phyloP scores from a whole-genome alignment of 2,113 vertebrate genomes.

The Columbina picui region DNA sequence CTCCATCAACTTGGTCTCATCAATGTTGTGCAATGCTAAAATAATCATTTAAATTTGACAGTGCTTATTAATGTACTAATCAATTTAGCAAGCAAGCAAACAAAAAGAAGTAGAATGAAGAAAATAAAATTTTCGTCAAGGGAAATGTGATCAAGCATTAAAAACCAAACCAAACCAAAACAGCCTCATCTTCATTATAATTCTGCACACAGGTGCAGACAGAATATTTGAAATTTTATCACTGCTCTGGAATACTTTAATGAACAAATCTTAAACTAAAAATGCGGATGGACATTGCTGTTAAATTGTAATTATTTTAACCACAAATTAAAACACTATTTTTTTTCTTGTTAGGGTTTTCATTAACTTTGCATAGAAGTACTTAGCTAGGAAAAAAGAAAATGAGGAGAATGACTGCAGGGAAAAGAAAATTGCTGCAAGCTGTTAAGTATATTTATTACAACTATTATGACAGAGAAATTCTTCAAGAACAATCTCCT shows the following conservation, averaged over 20 bases:
- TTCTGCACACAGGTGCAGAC: background rate
- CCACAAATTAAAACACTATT: background rate
- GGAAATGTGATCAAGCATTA: background rate
- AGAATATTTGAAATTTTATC: background rate
- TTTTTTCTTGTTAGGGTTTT: background rate
- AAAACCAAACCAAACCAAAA: background rate
- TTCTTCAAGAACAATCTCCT: background rate
- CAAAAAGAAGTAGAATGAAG: background rate
- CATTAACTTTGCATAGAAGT: background rate
- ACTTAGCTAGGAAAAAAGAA: background rate
- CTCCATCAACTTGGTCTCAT: background rate
- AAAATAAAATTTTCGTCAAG: background rate
- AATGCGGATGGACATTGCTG: background rate
- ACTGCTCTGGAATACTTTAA: background rate
- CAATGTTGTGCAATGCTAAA: background rate
- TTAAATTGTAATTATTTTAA: background rate
- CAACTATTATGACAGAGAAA: background rate
- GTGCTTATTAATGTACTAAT: background rate
- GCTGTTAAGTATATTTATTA: background rate
- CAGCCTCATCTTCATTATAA: background rate
- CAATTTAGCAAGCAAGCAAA: background rate
- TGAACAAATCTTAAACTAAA: background rate
- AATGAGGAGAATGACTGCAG: background rate
- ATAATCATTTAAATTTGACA: background rate
- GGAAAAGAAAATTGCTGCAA: background rate